Base-by-base conservation (phyloP, 2,113 vertebrate genomes). In the Poeciliopsis turrubarensis region DNA sequence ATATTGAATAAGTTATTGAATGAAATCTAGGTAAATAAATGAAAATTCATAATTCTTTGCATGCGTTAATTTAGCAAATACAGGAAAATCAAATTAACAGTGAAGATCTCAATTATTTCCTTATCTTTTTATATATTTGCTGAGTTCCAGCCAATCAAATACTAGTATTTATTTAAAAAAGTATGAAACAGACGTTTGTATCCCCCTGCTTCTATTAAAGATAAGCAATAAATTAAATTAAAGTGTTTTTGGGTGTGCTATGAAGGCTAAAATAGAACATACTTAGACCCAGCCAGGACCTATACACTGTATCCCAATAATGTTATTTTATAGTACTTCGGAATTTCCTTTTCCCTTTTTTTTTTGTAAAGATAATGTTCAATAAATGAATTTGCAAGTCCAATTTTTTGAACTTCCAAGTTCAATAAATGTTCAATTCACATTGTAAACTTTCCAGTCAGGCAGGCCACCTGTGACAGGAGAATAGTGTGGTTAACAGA, bases 401-500 rank as follows among this genome's bases (percentile, higher is more conserved):
- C 6, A 19, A 22, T 32, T 51, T 51, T 54, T 8, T 6, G 19
- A 54, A 19, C 47, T 25, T 54, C 2, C 41, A 54, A 54, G 19
- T 54, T 54, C 17, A 54, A 54, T 54, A 54, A 54, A 22, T 54
- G 47, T 54, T 25, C 19, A 54, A 22, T 17, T 54, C 2, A 10
- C 17, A n/a, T n/a, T 57, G 7, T 57, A 10, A 57, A 57, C 19
- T 11, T 57, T 8, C 8, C 51, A 57, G 1, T 3, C 25, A n/a
- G 7, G 51, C 51, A 54, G 22, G 19, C 37, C 26, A 66, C 37
- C 17, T 73, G 47, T 31, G 30, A 1, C 26, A 65, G 41, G 61
- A 31, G 66, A 47, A 34, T 30, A 69, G 51, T 60, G 25, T 68
- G 60, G 65, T 69, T 60, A 31, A 60, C 17, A 60, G 64, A 27